A percentile compares a stretch with the other conserved stretches of the same genome.
These are phyloP conservation scores for Cephus cinctus DNA, from an alignment of 1,140 invertebrate genomes.

Conservation along the genomic window DNA sequence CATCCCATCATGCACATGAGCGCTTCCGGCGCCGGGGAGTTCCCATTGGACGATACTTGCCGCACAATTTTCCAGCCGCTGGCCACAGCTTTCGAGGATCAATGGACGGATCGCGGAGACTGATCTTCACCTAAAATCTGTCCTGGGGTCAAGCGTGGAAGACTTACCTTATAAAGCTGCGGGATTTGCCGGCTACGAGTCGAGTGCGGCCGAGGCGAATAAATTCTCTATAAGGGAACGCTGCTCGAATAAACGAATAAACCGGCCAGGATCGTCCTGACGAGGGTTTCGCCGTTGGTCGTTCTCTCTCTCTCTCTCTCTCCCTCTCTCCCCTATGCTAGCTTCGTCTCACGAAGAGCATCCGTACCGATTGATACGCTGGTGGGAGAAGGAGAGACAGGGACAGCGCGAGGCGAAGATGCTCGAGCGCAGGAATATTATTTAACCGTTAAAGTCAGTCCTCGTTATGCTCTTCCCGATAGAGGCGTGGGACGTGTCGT, in stretches of 20 bases:
- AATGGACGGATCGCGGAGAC: slow-evolving; percentile 30
- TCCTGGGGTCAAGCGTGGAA: too few relatives aligned
- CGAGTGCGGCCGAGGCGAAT: too few relatives aligned
- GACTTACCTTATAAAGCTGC: too few relatives aligned
- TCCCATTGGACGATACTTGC: background rate
- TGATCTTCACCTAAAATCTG: too few relatives aligned
- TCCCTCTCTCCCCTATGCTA: background rate
- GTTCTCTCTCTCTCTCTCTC: background rate
- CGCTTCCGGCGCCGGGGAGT: slow-evolving; percentile 18
- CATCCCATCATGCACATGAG: slow-evolving; percentile 29
- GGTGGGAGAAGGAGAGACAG: slow-evolving; percentile 8
- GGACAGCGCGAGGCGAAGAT: slow-evolving; percentile 21
- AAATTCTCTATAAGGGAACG: too few relatives aligned
- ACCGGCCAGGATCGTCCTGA: too few relatives aligned
- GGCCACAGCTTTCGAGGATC: slow-evolving; percentile 27
- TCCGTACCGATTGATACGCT: too few relatives aligned
- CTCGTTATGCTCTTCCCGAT: slow-evolving; percentile 41
- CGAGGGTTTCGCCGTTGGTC: too few relatives aligned
- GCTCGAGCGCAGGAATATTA: slow-evolving; percentile 30
- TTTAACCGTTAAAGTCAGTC: slow-evolving; percentile 48
- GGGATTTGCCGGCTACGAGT: too few relatives aligned
- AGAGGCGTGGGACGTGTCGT: slow-evolving; percentile 46
- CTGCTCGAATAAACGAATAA: too few relatives aligned
- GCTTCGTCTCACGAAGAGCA: background rate
- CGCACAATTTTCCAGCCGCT: slow-evolving; percentile 41